Percentiles rank a stretch among this genome's conserved stretches.
These are phyloP conservation scores for Sebastes iracundus DNA, from an alignment of 2,797 vertebrate genomes.

Conservation along the genomic window DNA sequence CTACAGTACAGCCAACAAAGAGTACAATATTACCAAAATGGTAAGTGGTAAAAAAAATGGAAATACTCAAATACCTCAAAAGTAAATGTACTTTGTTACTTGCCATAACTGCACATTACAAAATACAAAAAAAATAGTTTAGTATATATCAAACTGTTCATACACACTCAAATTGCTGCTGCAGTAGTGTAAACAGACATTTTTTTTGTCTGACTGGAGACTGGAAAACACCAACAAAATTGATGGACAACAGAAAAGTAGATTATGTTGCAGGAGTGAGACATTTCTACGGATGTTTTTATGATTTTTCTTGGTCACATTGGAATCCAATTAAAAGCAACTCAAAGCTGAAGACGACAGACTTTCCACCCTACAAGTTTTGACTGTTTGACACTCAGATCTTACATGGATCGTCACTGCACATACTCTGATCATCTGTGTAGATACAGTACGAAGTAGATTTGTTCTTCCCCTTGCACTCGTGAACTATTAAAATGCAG, in stretches of 20 bases:
- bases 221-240: background rate
- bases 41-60: background rate
- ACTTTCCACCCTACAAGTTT: background rate
- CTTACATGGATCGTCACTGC: background rate
- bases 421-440: background rate
- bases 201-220: background rate
- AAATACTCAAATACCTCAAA: background rate
- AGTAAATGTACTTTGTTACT: background rate
- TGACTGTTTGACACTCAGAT: background rate
- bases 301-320: background rate
- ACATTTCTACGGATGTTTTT: background rate
- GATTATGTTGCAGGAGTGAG: background rate
- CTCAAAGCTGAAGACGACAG: background rate
- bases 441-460: slow-evolving; percentile 11
- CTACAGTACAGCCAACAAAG: background rate
- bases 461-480: slow-evolving; percentile 29
- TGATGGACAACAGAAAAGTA: background rate
- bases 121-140: background rate
- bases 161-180: background rate
- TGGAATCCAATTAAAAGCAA: slow-evolving; percentile 2
- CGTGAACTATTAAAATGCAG: slow-evolving; percentile 71
- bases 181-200: background rate
- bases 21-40: too few species aligned
- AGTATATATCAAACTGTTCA: background rate
- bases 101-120: background rate